These are phyloP conservation scores for Hiodon alosoides DNA, from an alignment of 2,113 vertebrate species.

Conservation along the genomic window DNA sequence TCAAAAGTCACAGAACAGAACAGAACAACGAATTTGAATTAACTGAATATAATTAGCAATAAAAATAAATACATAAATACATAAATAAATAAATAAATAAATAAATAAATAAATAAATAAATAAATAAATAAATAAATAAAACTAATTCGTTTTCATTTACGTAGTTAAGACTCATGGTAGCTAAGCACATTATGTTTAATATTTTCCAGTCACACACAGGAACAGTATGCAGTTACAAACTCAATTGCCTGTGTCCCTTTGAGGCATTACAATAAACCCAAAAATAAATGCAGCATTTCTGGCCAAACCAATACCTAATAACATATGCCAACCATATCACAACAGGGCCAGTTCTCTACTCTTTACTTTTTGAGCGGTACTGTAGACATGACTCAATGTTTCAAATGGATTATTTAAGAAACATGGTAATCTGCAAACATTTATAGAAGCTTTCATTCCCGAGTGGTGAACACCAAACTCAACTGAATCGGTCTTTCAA, in stretches of 20 bases:
- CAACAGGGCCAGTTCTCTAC: conserved; percentile 32
- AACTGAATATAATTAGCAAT: too few relatives aligned
- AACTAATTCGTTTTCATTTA: too few relatives aligned
- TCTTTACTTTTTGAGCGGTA: conserved; percentile 45
- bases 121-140: too few relatives aligned
- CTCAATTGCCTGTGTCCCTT: conserved; percentile 17
- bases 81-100: too few relatives aligned
- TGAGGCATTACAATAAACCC: conserved; percentile 35
- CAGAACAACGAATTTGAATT: too few relatives aligned
- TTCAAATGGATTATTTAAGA: conserved; percentile 58
- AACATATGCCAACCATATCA: conserved; percentile 46
- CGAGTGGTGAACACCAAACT: conserved; percentile 47
- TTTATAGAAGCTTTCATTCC: conserved; percentile 64
- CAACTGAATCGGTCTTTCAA: conserved; percentile 44
- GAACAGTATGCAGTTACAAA: background rate
- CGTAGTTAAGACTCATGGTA: too few relatives aligned
- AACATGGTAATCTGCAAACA: conserved; percentile 74
- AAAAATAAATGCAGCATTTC: conserved; percentile 33
- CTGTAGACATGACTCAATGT: conserved; percentile 50
- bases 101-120: too few relatives aligned
- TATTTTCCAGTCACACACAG: background rate
- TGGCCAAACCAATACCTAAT: conserved; percentile 36
- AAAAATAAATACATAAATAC: too few relatives aligned
- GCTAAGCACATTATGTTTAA: background rate
- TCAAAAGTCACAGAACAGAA: too few relatives aligned